A percentile compares a stretch with the other conserved stretches of the same genome.
These are phyloP conservation scores for human DNA, from an alignment of 2,113 vertebrate species.

Conservation along the genomic window GRCh38 chr2:236330501-236331000, in stretches of 20 bases:
- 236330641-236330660: neutral
- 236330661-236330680: neutral
- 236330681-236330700: neutral
- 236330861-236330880: neutral
- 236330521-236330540: neutral
- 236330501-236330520: neutral
- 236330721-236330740: fast-evolving
- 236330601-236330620: neutral
- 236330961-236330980: fast-evolving
- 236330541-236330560: neutral
- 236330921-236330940: neutral
- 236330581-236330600: neutral
- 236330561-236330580: neutral
- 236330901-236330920: neutral
- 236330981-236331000: neutral
- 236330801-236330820: neutral
- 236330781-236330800: neutral
- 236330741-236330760: neutral
- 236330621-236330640: neutral
- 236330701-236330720: neutral
- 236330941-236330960: neutral
- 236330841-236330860: neutral
- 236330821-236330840: neutral
- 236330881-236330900: neutral
- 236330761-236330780: neutral